These are phyloP conservation scores for Malurus splendens DNA, from an alignment of 2,797 vertebrate species.

Conservation along the genomic window DNA sequence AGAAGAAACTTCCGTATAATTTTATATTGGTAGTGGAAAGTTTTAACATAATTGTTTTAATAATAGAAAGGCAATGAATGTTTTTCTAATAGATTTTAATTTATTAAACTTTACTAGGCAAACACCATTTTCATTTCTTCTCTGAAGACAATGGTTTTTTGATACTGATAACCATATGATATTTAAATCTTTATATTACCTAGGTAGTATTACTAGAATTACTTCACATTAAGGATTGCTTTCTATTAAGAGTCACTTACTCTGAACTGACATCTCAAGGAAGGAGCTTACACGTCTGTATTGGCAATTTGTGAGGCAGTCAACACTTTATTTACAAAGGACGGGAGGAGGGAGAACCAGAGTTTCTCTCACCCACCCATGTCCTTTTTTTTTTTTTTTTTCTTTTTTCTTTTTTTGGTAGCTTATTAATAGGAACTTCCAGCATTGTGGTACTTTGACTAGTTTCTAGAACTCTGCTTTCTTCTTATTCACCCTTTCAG, in stretches of 20 bases:
- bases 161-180: neutral
- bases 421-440: neutral
- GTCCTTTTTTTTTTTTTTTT: neutral
- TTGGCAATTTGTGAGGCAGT: neutral
- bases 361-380: neutral
- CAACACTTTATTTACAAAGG: neutral
- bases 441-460: neutral
- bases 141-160: neutral
- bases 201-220: neutral
- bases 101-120: neutral
- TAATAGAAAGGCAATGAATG: neutral
- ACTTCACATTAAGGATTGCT: neutral
- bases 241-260: neutral
- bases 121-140: neutral
- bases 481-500: neutral
- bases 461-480: neutral
- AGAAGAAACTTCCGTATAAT: neutral
- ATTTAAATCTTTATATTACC: neutral
- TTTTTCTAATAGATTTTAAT: neutral
- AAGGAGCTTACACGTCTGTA: neutral
- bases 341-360: neutral
- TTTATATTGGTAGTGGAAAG: neutral
- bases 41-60: neutral
- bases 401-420: neutral
- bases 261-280: neutral